Evolutionary conservation across 2,888 invertebrate genomes (phyloP), one percentile per base, ranked within the genome.

Genomic region (Plagodis dolabraria): DNA sequence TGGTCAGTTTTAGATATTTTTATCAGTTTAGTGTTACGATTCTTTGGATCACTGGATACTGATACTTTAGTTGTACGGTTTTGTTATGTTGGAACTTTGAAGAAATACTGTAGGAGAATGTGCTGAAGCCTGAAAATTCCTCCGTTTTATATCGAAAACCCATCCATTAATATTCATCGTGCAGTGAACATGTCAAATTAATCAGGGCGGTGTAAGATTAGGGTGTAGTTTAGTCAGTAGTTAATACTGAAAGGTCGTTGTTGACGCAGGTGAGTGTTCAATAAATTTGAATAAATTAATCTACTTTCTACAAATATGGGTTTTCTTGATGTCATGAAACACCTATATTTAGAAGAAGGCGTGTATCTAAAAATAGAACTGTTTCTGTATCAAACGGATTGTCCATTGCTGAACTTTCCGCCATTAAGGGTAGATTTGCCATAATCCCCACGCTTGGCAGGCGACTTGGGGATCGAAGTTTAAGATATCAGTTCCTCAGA

Each of bases 141-240:
- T 7, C 33, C 22, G 7, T 49, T 50, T 42, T 50, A 50, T 50
- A 50, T n/a, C n/a, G n/a, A n/a, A n/a, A n/a, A n/a, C 42, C 34
- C 43, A 33, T 42, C 7, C 8, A 42, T 50, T 33, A 50, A 43
- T 50, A 50, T 50, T 50, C 50, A 50, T 50, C 43, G 43, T 43
- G 22, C 6, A 50, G 10, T 50, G 50, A 50, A 50, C 50, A 10
- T 50, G 50, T 50, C 50, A 4, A 5, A 8, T 5, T 42, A 42
- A 50, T 50, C 33, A 40, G 40, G 40, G 40, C 8, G 8, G 10
- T 10, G 8, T 40, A 40, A 10, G 40, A 40, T 40, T 8, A 40
- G 8, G 40, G 8, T 10, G 10, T 10, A 40, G 40, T 40, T 40
- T 40, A 10, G 10, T 10, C 8, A 10, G 10, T 9, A 40, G 8